These are phyloP conservation scores for Propithecus perrieri DNA, from an alignment of 2,797 vertebrate genomes.

Conservation along the genomic window DNA sequence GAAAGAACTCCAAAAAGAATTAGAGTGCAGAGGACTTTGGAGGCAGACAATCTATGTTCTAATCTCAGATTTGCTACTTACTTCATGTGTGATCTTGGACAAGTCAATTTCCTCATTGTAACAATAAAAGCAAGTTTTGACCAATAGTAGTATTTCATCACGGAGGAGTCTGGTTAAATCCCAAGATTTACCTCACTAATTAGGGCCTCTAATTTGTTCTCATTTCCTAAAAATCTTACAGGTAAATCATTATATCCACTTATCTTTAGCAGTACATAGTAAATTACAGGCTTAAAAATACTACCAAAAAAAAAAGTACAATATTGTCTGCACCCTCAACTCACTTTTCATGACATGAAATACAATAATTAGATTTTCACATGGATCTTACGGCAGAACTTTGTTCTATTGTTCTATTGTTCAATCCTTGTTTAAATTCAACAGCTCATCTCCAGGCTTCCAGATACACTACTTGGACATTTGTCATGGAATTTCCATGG, in stretches of 20 bases:
- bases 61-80: not conserved
- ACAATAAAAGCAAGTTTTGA: slow-evolving; percentile 31
- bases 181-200: slow-evolving; percentile 32
- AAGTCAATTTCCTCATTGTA: slow-evolving; percentile 4
- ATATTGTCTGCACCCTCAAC: not conserved
- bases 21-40: not conserved
- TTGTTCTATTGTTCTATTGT: not conserved
- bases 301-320: not conserved
- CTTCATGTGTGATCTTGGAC: not conserved
- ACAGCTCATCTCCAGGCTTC: not conserved
- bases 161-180: slow-evolving; percentile 34
- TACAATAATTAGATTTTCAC: slow-evolving; percentile 9
- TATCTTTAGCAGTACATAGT: not conserved
- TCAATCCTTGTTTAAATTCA: slow-evolving; percentile 26
- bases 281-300: slow-evolving; percentile 1
- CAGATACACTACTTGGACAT: not conserved
- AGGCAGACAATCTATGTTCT: not conserved
- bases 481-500: not conserved
- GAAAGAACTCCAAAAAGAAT: slow-evolving; percentile 40
- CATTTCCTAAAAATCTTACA: slow-evolving; percentile 32
- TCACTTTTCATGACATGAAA: not conserved
- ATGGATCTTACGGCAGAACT: not conserved
- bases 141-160: slow-evolving; percentile 14
- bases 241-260: not conserved
- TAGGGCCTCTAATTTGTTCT: slow-evolving; percentile 30